These are phyloP conservation scores for Apamea crenata DNA, from an alignment of 2,888 invertebrate genomes.

Conservation along the genomic window DNA sequence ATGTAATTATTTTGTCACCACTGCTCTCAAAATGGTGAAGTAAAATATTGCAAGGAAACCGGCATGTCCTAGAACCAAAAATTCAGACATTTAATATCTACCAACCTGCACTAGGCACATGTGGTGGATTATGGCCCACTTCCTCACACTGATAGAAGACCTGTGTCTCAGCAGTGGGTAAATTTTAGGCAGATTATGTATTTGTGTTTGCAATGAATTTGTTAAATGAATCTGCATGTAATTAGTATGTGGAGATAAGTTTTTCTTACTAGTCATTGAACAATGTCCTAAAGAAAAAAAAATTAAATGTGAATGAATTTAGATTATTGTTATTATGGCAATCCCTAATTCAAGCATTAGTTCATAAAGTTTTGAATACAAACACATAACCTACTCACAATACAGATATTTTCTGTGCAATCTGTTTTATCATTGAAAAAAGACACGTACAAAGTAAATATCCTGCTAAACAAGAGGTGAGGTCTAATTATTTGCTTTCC, in stretches of 20 bases:
- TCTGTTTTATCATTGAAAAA: neutral
- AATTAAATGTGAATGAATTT: no score
- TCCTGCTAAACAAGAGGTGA: neutral
- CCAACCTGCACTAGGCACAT: neutral
- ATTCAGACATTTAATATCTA: neutral
- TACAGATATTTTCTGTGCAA: neutral
- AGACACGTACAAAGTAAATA: neutral
- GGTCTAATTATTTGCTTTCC: conserved; percentile 52
- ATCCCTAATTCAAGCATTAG: neutral
- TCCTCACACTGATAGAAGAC: neutral
- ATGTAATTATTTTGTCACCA: neutral
- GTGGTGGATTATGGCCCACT: no score
- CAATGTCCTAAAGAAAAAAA: no score
- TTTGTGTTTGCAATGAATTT: neutral
- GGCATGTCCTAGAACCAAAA: neutral
- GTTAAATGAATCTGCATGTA: neutral
- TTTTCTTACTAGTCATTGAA: neutral
- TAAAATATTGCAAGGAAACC: neutral
- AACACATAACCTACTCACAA: neutral
- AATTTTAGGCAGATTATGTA: neutral
- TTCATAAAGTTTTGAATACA: neutral
- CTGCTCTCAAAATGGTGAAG: neutral
- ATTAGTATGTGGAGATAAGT: neutral
- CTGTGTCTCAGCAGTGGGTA: neutral
- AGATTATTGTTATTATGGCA: neutral